phyloP scores from a whole-genome alignment of 2,888 invertebrate species.

The Sarcophaga carnaria region DNA sequence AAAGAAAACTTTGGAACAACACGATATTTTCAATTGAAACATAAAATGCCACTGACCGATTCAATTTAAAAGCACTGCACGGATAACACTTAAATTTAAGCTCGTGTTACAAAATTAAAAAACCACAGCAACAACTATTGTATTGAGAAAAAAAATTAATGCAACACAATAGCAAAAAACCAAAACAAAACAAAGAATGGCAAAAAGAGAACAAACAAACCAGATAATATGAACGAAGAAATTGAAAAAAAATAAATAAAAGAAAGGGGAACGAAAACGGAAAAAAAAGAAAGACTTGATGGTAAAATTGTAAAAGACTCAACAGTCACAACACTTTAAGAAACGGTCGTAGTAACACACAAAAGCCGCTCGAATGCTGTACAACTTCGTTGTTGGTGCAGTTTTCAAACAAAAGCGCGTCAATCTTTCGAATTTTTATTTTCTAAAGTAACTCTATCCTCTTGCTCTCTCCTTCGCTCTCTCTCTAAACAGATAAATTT shows the following conservation, averaged over 20 bases:
- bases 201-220: slow-evolving; percentile 15
- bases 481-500: not conserved
- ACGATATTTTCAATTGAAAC: not conserved
- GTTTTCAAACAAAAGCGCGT: not conserved
- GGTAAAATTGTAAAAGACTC: slow-evolving; percentile 46
- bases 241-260: slow-evolving; percentile 6
- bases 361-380: slow-evolving; percentile 34
- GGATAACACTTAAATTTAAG: not conserved
- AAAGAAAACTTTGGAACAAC: no score
- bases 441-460: slow-evolving; percentile 15
- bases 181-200: slow-evolving; percentile 43
- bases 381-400: slow-evolving; percentile 32
- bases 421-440: not conserved
- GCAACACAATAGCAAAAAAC: slow-evolving; percentile 25
- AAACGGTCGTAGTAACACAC: slow-evolving; percentile 61
- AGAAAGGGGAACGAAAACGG: not conserved
- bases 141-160: slow-evolving; percentile 1
- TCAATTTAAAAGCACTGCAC: not conserved
- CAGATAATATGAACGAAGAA: slow-evolving; percentile 1
- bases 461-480: not conserved
- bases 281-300: slow-evolving; percentile 49
- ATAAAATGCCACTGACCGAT: not conserved
- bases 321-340: slow-evolving; percentile 60
- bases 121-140: not conserved
- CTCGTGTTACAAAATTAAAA: not conserved